A percentile compares a stretch with the other conserved stretches of the same genome.
These are phyloP conservation scores for Saimiri boliviensis DNA, from an alignment of 2,113 vertebrate species.

Conservation along the genomic window DNA sequence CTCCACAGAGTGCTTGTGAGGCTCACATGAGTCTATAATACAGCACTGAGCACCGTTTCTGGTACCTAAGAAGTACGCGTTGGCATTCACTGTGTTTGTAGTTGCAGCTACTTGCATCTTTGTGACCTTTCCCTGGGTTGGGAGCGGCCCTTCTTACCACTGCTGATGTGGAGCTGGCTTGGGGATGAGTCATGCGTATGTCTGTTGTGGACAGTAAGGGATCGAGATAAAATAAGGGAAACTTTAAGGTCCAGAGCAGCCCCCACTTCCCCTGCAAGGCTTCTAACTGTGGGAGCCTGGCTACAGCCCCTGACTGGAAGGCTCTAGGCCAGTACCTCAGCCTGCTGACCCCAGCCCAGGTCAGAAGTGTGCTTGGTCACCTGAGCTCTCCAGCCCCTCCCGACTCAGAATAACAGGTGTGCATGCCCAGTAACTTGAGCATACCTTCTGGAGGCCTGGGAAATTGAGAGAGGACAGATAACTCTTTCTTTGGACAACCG, in stretches of 20 bases:
- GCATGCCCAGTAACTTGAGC: conserved; percentile 55
- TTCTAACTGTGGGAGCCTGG: not conserved
- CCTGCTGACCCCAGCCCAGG: conserved; percentile 69
- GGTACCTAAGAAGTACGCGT: not conserved
- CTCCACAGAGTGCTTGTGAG: not conserved
- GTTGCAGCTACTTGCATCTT: not conserved
- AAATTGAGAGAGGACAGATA: conserved; percentile 74
- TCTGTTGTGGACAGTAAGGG: not conserved
- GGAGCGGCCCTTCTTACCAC: not conserved
- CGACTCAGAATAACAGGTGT: conserved; percentile 55
- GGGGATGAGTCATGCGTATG: not conserved
- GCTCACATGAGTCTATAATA: not conserved
- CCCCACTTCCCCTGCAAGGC: not conserved
- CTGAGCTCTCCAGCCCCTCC: not conserved
- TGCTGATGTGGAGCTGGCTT: not conserved
- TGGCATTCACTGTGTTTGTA: not conserved
- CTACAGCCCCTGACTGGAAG: not conserved
- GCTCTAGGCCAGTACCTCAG: not conserved
- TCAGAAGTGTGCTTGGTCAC: conserved; percentile 6
- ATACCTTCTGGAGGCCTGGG: conserved; percentile 64
- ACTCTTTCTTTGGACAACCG: conserved; percentile 74
- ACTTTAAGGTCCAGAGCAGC: not conserved
- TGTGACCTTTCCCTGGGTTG: not conserved
- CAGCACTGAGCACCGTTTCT: not conserved
- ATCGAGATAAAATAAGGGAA: not conserved